Evolutionary conservation across 1,140 invertebrate species (phyloP).

Genomic region (Pseudomyrmex pallidus): DNA sequence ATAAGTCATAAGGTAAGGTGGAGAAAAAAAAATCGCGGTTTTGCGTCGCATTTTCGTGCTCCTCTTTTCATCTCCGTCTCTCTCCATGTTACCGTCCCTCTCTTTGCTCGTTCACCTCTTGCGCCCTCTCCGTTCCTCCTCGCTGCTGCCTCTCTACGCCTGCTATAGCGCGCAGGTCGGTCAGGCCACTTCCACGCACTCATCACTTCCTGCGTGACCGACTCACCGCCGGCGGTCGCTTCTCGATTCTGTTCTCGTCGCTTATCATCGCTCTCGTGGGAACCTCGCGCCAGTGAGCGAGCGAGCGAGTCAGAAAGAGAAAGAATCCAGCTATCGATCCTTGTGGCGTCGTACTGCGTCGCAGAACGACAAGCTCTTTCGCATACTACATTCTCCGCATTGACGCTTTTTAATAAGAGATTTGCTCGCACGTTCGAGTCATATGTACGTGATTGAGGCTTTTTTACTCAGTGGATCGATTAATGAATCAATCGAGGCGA

Average conservation of each 20-base stretch:
- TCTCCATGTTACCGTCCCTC: neutral
- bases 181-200: slow-evolving; percentile 24
- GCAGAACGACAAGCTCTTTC: slow-evolving; percentile 65
- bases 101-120: neutral
- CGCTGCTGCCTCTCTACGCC: neutral
- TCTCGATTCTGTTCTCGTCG: slow-evolving; percentile 7
- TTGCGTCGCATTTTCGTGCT: slow-evolving; percentile 15
- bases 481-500: neutral
- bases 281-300: neutral
- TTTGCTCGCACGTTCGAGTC: too few relatives aligned
- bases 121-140: slow-evolving; percentile 10
- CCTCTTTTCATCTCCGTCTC: neutral
- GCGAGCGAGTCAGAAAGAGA: neutral
- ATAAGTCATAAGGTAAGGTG: slow-evolving; percentile 78
- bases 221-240: slow-evolving; percentile 7
- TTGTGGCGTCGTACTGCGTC: slow-evolving; percentile 72
- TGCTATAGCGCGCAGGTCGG: slow-evolving; percentile 28
- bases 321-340: slow-evolving; percentile 72
- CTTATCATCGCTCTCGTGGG: slow-evolving; percentile 37
- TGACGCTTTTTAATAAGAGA: slow-evolving; percentile 55
- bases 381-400: slow-evolving; percentile 44
- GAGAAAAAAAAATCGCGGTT: neutral
- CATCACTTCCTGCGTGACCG: slow-evolving; percentile 6
- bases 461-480: neutral
- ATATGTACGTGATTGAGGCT: neutral